Evolutionary conservation across 2,888 invertebrate species (phyloP).

Genomic region (Arenicola marina): DNA sequence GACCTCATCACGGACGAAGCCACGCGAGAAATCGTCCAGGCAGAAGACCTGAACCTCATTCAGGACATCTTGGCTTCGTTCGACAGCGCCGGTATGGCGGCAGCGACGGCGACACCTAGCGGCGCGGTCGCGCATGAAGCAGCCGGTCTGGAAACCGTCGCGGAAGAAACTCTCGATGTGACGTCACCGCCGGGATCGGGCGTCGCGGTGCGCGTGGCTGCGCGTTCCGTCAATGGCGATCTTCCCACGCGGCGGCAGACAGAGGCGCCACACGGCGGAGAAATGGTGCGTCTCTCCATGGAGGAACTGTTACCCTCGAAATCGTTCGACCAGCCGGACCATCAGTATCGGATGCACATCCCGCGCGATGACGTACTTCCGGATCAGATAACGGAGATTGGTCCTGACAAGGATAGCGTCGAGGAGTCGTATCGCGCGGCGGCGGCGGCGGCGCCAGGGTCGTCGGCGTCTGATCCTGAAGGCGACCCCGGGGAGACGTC

Average conservation of each 20-base stretch:
- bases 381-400: not conserved
- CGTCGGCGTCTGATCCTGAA: not conserved
- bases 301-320: no score
- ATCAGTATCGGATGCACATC: no score
- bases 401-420: not conserved
- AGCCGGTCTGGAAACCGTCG: no score
- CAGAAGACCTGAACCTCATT: not conserved
- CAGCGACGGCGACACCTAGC: not conserved
- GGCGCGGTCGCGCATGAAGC: no score
- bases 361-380: not conserved
- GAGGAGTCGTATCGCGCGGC: no score
- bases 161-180: not conserved
- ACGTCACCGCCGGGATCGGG: not conserved
- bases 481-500: not conserved
- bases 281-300: not conserved
- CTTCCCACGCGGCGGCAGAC: not conserved
- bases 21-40: not conserved
- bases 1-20: not conserved
- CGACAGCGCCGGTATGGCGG: not conserved
- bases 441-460: not conserved
- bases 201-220: not conserved
- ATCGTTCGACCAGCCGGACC: no score
- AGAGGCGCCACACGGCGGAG: no score
- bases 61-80: slow-evolving; percentile 1
- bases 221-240: no score